Conservation (phyloP, 2,888 invertebrate genomes). For the Cheilosia vernalis region DNA sequence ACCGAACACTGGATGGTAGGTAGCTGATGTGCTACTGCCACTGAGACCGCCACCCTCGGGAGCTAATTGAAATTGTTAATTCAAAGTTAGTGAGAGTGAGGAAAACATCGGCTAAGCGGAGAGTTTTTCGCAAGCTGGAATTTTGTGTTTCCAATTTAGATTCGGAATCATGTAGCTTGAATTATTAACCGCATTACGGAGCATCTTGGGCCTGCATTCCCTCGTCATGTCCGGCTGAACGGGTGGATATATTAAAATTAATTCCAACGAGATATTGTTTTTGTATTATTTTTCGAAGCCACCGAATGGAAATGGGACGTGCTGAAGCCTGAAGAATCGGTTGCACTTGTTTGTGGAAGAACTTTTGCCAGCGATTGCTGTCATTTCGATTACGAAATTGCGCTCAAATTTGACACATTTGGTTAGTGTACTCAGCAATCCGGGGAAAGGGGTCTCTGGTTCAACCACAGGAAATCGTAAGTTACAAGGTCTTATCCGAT, state of each 20-base stretch:
- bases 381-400: too few relatives aligned
- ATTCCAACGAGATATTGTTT: neutral
- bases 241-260: constrained; percentile 19
- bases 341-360: too few relatives aligned
- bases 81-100: constrained; percentile 36
- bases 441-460: too few relatives aligned
- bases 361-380: too few relatives aligned
- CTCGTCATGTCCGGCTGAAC: constrained; percentile 34
- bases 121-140: constrained; percentile 4
- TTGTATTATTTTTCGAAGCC: too few relatives aligned
- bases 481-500: too few relatives aligned
- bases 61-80: constrained; percentile 63
- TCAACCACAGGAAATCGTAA: too few relatives aligned
- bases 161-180: constrained; percentile 29
- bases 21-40: constrained; percentile 2
- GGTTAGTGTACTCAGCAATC: too few relatives aligned
- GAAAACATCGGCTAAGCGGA: constrained; percentile 30
- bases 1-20: constrained; percentile 14
- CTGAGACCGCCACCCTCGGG: constrained; percentile 36
- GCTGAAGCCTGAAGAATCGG: too few relatives aligned
- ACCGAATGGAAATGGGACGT: too few relatives aligned
- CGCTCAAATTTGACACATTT: too few relatives aligned
- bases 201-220: constrained; percentile 11
- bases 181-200: constrained; percentile 25
- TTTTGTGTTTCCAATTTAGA: neutral